Evolutionary conservation across 2,113 vertebrate genomes (phyloP).

Genomic region (Tautogolabrus adspersus): DNA sequence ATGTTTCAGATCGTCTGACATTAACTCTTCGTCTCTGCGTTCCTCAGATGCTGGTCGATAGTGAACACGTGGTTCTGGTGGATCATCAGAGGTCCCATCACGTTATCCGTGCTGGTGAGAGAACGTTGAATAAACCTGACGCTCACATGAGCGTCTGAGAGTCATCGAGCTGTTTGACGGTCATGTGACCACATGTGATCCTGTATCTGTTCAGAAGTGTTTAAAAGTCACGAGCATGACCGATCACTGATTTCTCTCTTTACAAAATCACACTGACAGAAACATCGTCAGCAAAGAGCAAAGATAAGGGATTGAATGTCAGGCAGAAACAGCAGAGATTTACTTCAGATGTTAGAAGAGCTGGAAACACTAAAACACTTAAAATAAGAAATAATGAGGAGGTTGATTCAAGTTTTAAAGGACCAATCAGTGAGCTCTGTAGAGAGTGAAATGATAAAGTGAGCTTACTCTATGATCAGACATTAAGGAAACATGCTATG

Average conservation of each 20-base stretch:
- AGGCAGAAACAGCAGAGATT: no score
- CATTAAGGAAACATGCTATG: no score
- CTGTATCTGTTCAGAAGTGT: neutral
- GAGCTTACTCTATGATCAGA: no score
- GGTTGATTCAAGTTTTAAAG: no score
- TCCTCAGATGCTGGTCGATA: conserved; percentile 91
- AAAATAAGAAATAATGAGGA: no score
- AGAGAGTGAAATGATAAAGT: no score
- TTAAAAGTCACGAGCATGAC: conserved; percentile 8
- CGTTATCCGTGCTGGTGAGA: conserved; percentile 89
- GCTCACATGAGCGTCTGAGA: neutral
- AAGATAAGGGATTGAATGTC: no score
- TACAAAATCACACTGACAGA: neutral
- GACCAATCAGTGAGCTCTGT: no score
- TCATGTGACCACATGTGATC: conserved; percentile 63
- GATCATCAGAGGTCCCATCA: conserved; percentile 93
- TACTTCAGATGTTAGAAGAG: no score
- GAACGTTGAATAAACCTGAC: neutral
- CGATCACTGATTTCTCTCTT: neutral
- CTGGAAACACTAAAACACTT: no score
- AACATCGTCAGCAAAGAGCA: neutral
- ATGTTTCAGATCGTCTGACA: neutral
- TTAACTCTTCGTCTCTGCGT: neutral
- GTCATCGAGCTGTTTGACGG: neutral
- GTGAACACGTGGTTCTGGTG: conserved; percentile 90